Percentiles rank a stretch among this genome's conserved stretches.
phyloP scores from a whole-genome alignment of 2,797 vertebrate species.

The Coracias cyanogaster region DNA sequence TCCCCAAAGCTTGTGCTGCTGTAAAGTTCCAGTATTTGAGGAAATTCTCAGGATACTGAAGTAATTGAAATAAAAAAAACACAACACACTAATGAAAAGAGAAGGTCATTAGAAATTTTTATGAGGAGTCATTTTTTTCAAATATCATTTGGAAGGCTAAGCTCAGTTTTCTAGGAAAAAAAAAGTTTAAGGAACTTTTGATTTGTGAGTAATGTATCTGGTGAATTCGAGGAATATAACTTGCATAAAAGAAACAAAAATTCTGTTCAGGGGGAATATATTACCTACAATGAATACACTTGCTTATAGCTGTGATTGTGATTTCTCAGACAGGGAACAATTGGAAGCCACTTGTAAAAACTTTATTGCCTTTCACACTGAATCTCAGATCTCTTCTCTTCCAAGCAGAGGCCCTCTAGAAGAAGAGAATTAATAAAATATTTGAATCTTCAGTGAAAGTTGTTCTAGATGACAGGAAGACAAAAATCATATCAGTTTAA shows the following conservation, averaged over 20 bases:
- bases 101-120: not conserved
- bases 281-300: not conserved
- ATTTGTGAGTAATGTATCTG: not conserved
- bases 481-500: not conserved
- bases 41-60: not conserved
- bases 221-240: not conserved
- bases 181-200: not conserved
- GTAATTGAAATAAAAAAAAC: not conserved
- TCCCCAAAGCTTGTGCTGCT: not conserved
- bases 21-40: not conserved
- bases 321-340: not conserved
- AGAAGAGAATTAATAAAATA: not conserved
- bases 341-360: not conserved
- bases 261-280: not conserved
- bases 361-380: not conserved
- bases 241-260: not conserved
- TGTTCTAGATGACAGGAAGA: not conserved
- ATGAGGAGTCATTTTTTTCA: not conserved
- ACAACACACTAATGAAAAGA: not conserved
- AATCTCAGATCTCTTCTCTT: not conserved
- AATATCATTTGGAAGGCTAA: not conserved
- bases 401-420: not conserved
- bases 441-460: not conserved
- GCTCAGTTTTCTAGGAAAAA: not conserved
- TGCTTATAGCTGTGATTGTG: not conserved